These are phyloP conservation scores for Camarhynchus parvulus DNA, from an alignment of 2,113 vertebrate genomes.

Conservation along the genomic window DNA sequence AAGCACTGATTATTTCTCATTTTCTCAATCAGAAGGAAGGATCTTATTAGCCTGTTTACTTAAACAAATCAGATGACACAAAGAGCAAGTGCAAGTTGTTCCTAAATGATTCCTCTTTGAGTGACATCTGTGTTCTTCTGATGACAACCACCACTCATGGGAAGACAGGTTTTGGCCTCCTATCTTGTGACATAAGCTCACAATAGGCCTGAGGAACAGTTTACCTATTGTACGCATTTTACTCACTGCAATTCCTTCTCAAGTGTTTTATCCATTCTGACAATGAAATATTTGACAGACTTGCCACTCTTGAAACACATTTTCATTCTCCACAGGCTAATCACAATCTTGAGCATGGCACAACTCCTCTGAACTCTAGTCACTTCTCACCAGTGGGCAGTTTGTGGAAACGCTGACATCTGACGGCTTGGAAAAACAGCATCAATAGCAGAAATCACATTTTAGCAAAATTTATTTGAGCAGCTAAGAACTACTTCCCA, in stretches of 20 bases:
- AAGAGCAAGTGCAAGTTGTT: not conserved
- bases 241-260: not conserved
- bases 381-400: not conserved
- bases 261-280: not conserved
- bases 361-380: not conserved
- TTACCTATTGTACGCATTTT: not conserved
- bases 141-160: not conserved
- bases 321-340: not conserved
- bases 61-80: not conserved
- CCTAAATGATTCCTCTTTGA: not conserved
- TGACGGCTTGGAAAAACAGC: not conserved
- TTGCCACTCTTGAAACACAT: not conserved
- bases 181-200: not conserved
- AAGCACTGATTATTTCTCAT: not conserved
- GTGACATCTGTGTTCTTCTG: not conserved
- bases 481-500: not conserved
- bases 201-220: accelerated
- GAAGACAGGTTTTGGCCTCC: not conserved
- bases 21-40: not conserved
- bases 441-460: not conserved
- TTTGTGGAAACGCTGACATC: not conserved
- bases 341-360: not conserved
- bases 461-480: not conserved
- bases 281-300: not conserved
- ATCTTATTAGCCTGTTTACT: not conserved